Base-by-base conservation (phyloP, 2,888 invertebrate genomes). In the Formica aserva region DNA sequence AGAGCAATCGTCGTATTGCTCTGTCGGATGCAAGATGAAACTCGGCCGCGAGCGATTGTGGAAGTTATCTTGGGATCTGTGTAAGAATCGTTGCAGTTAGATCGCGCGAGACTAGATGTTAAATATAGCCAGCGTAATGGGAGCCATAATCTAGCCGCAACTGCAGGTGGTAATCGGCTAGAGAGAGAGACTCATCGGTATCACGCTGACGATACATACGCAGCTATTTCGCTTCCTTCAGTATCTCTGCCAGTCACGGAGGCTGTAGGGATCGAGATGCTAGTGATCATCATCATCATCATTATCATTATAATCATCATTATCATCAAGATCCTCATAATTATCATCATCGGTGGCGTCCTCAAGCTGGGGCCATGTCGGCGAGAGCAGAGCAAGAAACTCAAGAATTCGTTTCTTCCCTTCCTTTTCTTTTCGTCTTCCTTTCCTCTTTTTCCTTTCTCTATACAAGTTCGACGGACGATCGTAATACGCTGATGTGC, bases 111-210 rank as follows among this genome's bases (percentile, higher is more conserved):
- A 84, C 57, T 74, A 85, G 83, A 83, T 67, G 87, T 89, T 90
- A 90, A 90, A 90, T 90, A 90, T 90, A 90, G 86, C 83, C 78
- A 67, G 71, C 67, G 86, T 90, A 92, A 91, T 85, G 88, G 87
- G 87, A 83, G 78, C 84, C 87, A 85, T 91, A 91, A 90, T 92
- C 90, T 89, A 89, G 91, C 88, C 60, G 29, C 83, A 86, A 88
- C 86, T 86, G 75, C 87, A 88, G 87, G 88, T 91, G 88, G 88
- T 90, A 88, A 92, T 92, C 90, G 91, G 86, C 76, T 84, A 83
- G 86, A 35, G 32, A 35, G 32, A 32, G 32, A 32, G 32, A 83
- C 65, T 82, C 82, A 74, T 41, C 52, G 60, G 82, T 89, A 89
- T 83, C 87, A 62, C 38, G 83, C 69, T 74, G 62, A 65, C 80